Conservation (phyloP, 1,140 invertebrate genomes). For the Lepidurus packardi region DNA sequence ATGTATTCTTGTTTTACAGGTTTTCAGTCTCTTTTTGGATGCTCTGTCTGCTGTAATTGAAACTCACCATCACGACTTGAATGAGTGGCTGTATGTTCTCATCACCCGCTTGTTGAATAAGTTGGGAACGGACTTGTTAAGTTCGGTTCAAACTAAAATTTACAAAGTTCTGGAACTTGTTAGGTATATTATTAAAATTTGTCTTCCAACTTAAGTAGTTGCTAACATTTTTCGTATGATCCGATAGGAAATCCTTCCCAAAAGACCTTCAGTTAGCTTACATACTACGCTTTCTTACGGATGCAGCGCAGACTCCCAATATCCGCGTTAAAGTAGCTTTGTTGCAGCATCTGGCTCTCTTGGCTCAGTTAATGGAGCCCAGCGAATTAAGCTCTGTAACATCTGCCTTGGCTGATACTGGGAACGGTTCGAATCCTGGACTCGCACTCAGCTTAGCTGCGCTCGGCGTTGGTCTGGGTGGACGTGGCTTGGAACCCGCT, state of each 20-base stretch:
- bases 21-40: slow-evolving; percentile 87
- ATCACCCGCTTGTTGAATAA: slow-evolving; percentile 75
- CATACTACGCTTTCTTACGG: slow-evolving; percentile 70
- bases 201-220: background rate
- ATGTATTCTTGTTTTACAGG: slow-evolving; percentile 44
- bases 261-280: slow-evolving; percentile 57
- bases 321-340: slow-evolving; percentile 72
- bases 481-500: slow-evolving; percentile 48
- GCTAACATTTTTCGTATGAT: slow-evolving; percentile 31
- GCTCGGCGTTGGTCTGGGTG: slow-evolving; percentile 32
- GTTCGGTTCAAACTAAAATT: slow-evolving; percentile 83
- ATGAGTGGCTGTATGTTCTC: slow-evolving; percentile 85
- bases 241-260: slow-evolving; percentile 57
- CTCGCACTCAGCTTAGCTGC: slow-evolving; percentile 25
- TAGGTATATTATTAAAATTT: slow-evolving; percentile 50
- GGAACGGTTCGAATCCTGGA: slow-evolving; percentile 8
- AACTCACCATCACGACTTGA: slow-evolving; percentile 76
- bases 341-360: slow-evolving; percentile 64
- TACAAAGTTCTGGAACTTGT: slow-evolving; percentile 79
- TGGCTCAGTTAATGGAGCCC: slow-evolving; percentile 55
- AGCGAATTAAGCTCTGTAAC: slow-evolving; percentile 36
- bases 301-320: slow-evolving; percentile 84
- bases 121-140: slow-evolving; percentile 79
- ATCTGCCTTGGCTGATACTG: slow-evolving; percentile 22
- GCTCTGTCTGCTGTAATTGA: slow-evolving; percentile 80